Conservation (phyloP, 2,797 vertebrate genomes). For the Chloroceryle inda region DNA sequence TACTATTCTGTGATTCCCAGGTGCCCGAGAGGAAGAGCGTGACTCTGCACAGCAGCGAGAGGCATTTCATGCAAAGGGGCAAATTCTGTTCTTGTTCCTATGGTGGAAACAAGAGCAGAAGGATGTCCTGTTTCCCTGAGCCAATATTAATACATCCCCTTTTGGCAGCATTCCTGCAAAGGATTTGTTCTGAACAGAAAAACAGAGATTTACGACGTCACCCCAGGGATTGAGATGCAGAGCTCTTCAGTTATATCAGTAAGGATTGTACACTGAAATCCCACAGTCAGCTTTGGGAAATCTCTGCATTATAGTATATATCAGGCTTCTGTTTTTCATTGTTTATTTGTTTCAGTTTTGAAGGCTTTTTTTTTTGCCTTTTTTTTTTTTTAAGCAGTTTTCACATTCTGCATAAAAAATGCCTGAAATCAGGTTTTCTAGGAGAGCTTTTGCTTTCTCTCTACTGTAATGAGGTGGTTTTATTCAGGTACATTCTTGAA, state of each 20-base stretch:
- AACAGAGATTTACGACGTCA: constrained; percentile 12
- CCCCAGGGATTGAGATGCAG: constrained; percentile 22
- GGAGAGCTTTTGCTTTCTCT: neutral
- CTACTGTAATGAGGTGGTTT: neutral
- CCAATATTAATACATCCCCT: constrained; percentile 4
- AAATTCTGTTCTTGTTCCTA: neutral
- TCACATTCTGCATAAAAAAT: constrained; percentile 21
- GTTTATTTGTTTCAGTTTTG: constrained; percentile 7
- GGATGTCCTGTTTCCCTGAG: neutral
- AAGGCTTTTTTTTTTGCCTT: neutral
- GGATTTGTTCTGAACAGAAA: constrained; percentile 43
- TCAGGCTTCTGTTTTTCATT: constrained; percentile 1
- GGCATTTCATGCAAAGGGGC: neutral
- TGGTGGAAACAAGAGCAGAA: neutral
- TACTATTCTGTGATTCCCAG: neutral
- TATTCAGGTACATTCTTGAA: constrained; percentile 24
- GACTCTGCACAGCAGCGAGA: neutral
- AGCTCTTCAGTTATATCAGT: constrained; percentile 25
- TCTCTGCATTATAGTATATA: neutral
- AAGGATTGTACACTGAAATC: constrained; percentile 28
- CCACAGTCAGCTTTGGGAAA: constrained; percentile 39
- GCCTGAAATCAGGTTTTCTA: neutral
- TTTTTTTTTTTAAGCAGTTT: neutral
- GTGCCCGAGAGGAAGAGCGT: neutral
- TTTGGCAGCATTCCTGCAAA: constrained; percentile 20